Conservation (phyloP, 2,888 invertebrate genomes). For the Cantharis flavilabris region DNA sequence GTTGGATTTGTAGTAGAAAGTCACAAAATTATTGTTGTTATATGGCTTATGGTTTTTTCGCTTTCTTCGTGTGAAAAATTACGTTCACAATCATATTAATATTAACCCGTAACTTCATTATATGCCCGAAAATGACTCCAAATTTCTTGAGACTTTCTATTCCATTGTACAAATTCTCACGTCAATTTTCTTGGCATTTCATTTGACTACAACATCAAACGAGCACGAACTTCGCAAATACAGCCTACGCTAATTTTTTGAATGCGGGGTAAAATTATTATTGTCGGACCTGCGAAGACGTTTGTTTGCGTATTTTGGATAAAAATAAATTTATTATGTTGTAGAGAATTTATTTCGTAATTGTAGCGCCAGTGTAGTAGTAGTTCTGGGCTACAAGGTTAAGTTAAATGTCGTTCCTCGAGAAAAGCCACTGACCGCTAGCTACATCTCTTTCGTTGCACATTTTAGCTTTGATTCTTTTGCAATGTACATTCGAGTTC, state of each 20-base stretch:
- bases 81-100: not conserved
- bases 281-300: not conserved
- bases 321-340: not conserved
- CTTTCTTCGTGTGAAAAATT: not conserved
- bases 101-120: not conserved
- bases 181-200: conserved; percentile 17
- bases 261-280: conserved; percentile 6
- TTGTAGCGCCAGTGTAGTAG: conserved; percentile 18
- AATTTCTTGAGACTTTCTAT: not conserved
- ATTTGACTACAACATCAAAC: not conserved
- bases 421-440: conserved; percentile 36
- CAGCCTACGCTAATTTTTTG: conserved; percentile 7
- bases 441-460: not conserved
- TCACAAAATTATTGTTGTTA: not conserved
- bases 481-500: not conserved
- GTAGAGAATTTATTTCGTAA: not conserved
- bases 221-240: conserved; percentile 1
- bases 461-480: not conserved
- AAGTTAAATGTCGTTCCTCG: conserved; percentile 35
- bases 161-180: conserved; percentile 7
- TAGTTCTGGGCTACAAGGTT: conserved; percentile 35
- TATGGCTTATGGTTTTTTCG: not conserved
- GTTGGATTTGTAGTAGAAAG: not conserved
- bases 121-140: not conserved
- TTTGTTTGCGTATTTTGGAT: not conserved